Conservation (phyloP, 2,888 invertebrate genomes). For the Trachelus iudaicus region DNA sequence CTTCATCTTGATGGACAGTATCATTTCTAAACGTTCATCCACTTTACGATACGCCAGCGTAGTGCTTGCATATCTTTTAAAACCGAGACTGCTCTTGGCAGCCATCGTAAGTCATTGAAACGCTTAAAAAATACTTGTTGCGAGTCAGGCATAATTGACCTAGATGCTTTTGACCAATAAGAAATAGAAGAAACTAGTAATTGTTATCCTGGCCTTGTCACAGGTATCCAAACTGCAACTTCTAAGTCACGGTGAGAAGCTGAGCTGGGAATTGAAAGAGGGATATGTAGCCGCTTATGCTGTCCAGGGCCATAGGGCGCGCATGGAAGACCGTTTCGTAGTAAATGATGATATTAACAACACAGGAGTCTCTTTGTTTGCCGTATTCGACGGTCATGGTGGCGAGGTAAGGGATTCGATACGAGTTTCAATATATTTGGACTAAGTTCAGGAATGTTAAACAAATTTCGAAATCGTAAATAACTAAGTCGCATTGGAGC, state of each 20-base stretch:
- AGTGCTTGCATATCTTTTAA: background rate
- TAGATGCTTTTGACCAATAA: background rate
- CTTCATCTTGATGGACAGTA: background rate
- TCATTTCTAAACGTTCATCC: background rate
- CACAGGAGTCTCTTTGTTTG: conserved; percentile 88
- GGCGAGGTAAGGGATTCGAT: conserved; percentile 74
- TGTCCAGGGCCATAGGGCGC: conserved; percentile 87
- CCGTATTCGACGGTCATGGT: conserved; percentile 95
- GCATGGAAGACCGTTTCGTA: conserved; percentile 96
- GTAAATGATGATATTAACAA: conserved; percentile 87
- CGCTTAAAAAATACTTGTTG: background rate
- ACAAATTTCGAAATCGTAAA: background rate
- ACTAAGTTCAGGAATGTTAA: background rate
- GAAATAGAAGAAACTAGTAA: background rate
- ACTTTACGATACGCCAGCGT: background rate
- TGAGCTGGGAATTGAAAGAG: conserved; percentile 82
- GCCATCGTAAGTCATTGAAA: conserved; percentile 1
- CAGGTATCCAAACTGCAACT: conserved; percentile 58
- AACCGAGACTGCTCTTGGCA: conserved; percentile 1
- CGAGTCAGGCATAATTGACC: background rate
- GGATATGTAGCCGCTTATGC: conserved; percentile 87
- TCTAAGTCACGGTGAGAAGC: conserved; percentile 65
- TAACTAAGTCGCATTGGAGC: background rate
- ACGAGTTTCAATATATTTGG: background rate
- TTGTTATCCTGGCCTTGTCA: conserved; percentile 2